Evolutionary conservation across 2,888 invertebrate species (phyloP), one percentile per base, ranked within the genome.

Genomic region (Leptinotarsa juncta): DNA sequence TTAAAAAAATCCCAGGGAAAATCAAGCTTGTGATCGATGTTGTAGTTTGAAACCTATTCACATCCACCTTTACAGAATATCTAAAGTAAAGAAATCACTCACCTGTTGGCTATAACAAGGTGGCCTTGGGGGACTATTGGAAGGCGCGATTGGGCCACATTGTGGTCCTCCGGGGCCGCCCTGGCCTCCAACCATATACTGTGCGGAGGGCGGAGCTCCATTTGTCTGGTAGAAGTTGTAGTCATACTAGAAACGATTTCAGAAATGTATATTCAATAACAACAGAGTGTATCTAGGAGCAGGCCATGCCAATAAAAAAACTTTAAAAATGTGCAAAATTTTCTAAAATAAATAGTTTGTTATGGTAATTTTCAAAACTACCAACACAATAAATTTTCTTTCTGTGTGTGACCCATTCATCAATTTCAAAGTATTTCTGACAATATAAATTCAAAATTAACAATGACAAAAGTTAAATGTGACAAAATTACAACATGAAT

Each of bases 151-250:
- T 48, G 78, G 77, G 70, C 75, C 71, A 51, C 79, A 75, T 53
- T 78, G 81, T 70, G 74, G 79, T 65, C 67, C 79, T 74, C 78
- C 81, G 65, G 78, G 77, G 77, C 80, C 78, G 53, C 79, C 79
- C 66, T 79, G 79, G 53, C 79, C 79, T 73, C 79, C 79, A 26
- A 78, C 74, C 69, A 80, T 69, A 66, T 80, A 79, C 42, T 77
- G 82, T 49, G 79, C 73, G 50, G 78, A 51, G 15, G 78, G 78
- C 60, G 77, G 73, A 71, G 83, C 85, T 81, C 86, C 86, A 82
- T 85, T 85, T 82, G 84, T 85, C 77, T 83, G 79, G 82, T 85
- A 86, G 81, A 86, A 86, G 82, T 84, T 84, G 83, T 84, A 86
- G 50, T 87, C 86, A 81, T 86, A 87, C 86, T 87, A 82, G 67